phyloP scores from a whole-genome alignment of 1,140 invertebrate species.

The Chymomyza costata region DNA sequence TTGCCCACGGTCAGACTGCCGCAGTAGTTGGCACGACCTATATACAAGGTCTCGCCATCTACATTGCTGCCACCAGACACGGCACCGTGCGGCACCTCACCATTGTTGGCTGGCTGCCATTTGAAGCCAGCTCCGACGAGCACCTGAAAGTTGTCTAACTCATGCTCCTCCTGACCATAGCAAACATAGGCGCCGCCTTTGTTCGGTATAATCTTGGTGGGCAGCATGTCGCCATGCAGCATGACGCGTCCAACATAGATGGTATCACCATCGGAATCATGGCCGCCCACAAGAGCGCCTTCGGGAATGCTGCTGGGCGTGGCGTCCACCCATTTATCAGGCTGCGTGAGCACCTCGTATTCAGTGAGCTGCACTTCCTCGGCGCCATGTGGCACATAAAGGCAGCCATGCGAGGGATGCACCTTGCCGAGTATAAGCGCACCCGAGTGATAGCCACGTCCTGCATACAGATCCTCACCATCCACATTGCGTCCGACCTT shows the following conservation, averaged over 20 bases:
- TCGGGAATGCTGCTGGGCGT: conserved; percentile 45
- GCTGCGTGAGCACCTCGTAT: conserved; percentile 61
- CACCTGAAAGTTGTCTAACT: conserved; percentile 74
- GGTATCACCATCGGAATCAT: conserved; percentile 75
- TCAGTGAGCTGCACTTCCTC: conserved; percentile 77
- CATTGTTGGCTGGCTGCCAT: conserved; percentile 77
- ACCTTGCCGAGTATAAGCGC: conserved; percentile 85
- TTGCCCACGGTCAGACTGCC: conserved; percentile 78
- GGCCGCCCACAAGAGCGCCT: conserved; percentile 75
- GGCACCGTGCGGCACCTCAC: conserved; percentile 77
- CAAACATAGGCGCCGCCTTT: conserved; percentile 74
- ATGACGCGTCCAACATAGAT: conserved; percentile 75
- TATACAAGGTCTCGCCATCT: conserved; percentile 80
- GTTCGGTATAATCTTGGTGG: conserved; percentile 73
- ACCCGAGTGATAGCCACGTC: conserved; percentile 79
- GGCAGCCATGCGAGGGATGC: conserved; percentile 81
- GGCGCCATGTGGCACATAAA: conserved; percentile 83
- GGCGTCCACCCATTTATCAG: conserved; percentile 48
- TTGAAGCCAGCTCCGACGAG: conserved; percentile 71
- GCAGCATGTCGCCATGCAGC: conserved; percentile 73
- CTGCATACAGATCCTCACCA: conserved; percentile 81
- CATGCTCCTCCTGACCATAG: conserved; percentile 75
- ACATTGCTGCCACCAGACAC: conserved; percentile 79
- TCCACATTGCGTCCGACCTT: conserved; percentile 78
- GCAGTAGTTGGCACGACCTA: conserved; percentile 79